Base-by-base conservation (phyloP, 2,797 vertebrate genomes). In the Melanogrammus aeglefinus region DNA sequence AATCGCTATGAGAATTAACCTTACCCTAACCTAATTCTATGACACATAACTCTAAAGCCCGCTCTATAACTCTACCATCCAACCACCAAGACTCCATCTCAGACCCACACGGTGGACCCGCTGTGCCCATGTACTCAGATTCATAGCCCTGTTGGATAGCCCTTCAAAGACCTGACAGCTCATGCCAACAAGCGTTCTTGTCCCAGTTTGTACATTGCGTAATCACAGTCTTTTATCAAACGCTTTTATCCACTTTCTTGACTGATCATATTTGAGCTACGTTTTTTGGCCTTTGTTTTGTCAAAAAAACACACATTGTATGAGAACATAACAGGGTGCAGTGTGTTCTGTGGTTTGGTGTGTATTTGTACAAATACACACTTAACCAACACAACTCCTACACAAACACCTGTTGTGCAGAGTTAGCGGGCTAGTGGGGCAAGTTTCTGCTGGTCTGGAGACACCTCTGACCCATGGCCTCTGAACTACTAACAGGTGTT, bases 391-490 rank as follows among this genome's bases (percentile, higher is more conserved):
- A 51, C 47, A 51, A 51, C 47, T 3, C 47, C 4, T 16, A 51
- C 47, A 4, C 47, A 51, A 51, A 51, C 47, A 51, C 47, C 47
- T 51, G 47, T 21, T 21, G 47, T 51, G 47, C 12, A 16, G 47
- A 24, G 57, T 24, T 63, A 8, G 21, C 1, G 57, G 57, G 57
- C 7, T 8, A 63, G 6, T 24, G n/a, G 14, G 57, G 57, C 57
- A 8, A 24, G 63, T 73, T 76, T 51, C 33, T 78, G 72, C 41
- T 76, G 39, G 72, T 33, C 73, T 74, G 72, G 72, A n/a, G 1
- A 80, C 76, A 16, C 72, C 78, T 14, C 29, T 78, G 72, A 90
- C 79, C 78, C 76, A 44, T 84, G 75, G 86, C 88, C 86, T 86
- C 74, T 80, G 74, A 81, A 79, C 78, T 74, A 39, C 72, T 74